Percentiles rank a stretch among this genome's conserved stretches.
These are phyloP conservation scores for Rhadina sibilatrix DNA, from an alignment of 2,113 vertebrate genomes.

Conservation along the genomic window DNA sequence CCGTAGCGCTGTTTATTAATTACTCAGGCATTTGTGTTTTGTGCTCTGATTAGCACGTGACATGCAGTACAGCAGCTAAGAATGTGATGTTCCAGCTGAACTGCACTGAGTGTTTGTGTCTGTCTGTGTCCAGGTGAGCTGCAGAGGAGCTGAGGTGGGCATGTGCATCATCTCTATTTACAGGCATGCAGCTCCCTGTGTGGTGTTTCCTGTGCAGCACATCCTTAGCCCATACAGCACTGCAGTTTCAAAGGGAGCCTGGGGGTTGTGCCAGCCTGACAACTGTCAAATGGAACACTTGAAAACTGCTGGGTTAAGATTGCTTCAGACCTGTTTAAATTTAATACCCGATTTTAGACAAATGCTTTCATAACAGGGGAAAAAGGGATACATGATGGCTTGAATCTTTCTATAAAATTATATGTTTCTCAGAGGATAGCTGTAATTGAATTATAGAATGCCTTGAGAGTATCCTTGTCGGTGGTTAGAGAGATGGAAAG, in stretches of 20 bases:
- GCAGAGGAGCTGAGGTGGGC: neutral
- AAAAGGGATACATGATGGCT: conserved; percentile 68
- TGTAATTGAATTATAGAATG: conserved; percentile 78
- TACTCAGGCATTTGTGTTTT: neutral
- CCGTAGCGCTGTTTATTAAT: neutral
- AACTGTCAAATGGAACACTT: neutral
- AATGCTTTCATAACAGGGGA: conserved; percentile 70
- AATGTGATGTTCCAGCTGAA: neutral
- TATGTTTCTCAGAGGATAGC: conserved; percentile 74
- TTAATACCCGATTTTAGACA: conserved; percentile 65
- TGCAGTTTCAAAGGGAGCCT: neutral
- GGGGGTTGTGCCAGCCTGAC: neutral
- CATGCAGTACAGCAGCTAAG: neutral
- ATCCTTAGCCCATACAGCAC: neutral
- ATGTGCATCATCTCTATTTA: rapidly evolving
- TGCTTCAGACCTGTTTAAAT: conserved; percentile 66
- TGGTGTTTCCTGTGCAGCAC: neutral
- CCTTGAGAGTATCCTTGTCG: conserved; percentile 71
- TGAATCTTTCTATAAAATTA: conserved; percentile 75
- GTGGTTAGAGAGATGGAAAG: conserved; percentile 70
- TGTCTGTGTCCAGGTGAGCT: neutral
- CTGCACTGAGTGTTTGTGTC: neutral
- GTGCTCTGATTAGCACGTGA: neutral
- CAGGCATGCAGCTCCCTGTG: rapidly evolving
- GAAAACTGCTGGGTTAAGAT: conserved; percentile 47